Base-by-base conservation (phyloP, 2,113 vertebrate genomes). In the Osmerus eperlanus region DNA sequence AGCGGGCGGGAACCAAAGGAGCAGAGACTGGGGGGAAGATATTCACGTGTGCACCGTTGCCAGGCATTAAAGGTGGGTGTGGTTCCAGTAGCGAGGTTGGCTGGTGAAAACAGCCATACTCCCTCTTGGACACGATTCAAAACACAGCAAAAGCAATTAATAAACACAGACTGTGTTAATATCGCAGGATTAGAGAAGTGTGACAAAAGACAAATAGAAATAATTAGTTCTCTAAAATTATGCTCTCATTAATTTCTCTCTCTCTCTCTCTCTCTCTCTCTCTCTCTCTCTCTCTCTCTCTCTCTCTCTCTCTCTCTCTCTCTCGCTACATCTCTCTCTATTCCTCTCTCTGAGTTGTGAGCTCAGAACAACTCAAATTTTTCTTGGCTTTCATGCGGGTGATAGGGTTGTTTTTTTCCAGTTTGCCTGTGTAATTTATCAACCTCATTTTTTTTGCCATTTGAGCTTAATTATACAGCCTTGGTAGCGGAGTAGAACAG, bases 121-220 rank as follows among this genome's bases (percentile, higher is more conserved):
- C 94, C 94, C 94, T 94, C 94, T 97, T 99, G 97, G 97, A 97
- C 92, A 92, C 88, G 93, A 94, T 98, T 98, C 96, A 98, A 97
- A 91, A 95, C 93, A 91, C 94, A 96, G 96, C 92, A 95, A 96
- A 99, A 98, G 96, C 97, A 98, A 99, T 99, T 98, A 99, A 98
- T 98, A 98, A 97, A 97, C 95, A 97, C 95, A 95, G 96, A 94
- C 96, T 96, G 94, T 96, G 95, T 96, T 99, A 98, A 99, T 98
- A 97, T 96, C 96, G 94, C 95, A 95, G 95, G 98, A 98, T 98
- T 98, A 98, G 94, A 97, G 97, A 89, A 98, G 96, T 98, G 96
- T 98, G 97, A 99, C 97, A 98, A 96, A 98, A 98, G 96, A 99
- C 96, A 98, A 98, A 99, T 98, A 98, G 95, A 99, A 98, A 98